Evolutionary conservation across 1,140 invertebrate species (phyloP), one percentile per base, ranked within the genome.

Genomic region (Drosophila simulans): DNA sequence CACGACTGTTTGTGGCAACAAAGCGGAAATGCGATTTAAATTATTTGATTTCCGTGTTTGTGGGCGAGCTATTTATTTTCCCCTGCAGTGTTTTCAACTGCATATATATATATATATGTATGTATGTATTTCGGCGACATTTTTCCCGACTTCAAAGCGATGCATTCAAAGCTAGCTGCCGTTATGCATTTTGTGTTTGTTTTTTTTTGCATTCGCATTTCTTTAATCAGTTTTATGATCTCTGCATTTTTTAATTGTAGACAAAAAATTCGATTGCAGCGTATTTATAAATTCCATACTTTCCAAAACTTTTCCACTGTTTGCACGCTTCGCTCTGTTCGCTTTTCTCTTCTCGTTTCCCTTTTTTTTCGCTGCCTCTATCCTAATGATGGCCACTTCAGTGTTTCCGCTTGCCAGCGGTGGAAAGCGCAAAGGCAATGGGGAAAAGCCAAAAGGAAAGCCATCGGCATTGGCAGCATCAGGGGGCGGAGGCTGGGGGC

Each of bases 11-110:
- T 82, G 84, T 64, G 57, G 76, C 80, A 71, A 57, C 80, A 72
- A 89, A 89, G 62, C 80, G 85, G 85, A 89, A 90, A 90, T 90
- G 80, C 78, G 85, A 90, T 90, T 90, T 90, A 85, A 90, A 90
- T 90, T 90, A 90, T 79, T 85, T 79, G 80, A 90, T 90, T 90
- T 90, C 80, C 85, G 78, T 78, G 84, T 77, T 77, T 62, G 52
- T 17, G 43, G 17, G 25, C 72, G 62, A 49, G 15, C 60, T 75
- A 65, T 34, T 35, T 63, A 37, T 42, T 54, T 45, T 54, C 2
- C 25, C 42, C 15, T 27, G 5, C 22, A 13, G 0, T 15, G 40
- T 25, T 42, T 70, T 42, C 15, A 43, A 22, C 53, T 51, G 8
- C 54, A 35, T 52, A 35, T 52, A 20, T 39, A 11, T 39, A 1